phyloP scores from a whole-genome alignment of 1,140 invertebrate species.

The Drosophila melanogaster region DNA sequence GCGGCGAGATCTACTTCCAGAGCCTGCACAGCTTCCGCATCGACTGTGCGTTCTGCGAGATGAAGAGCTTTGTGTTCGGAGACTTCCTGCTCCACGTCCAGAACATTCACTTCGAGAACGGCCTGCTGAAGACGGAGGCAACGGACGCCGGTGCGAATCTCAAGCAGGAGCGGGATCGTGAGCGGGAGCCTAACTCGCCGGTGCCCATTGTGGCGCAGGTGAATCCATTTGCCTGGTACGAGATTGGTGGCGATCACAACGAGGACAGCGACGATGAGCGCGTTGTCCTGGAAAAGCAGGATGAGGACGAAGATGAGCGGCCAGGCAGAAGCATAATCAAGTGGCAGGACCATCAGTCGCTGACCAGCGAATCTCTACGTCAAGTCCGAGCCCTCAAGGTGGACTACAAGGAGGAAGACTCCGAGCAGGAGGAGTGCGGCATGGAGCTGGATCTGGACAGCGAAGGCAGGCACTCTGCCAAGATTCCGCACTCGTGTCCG shows the following conservation, averaged over 20 bases:
- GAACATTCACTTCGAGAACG: conserved; percentile 67
- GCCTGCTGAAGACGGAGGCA: conserved; percentile 62
- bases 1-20: conserved; percentile 78
- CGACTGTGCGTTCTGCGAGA: conserved; percentile 68
- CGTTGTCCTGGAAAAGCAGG: neutral
- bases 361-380: conserved; percentile 18
- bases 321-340: conserved; percentile 51
- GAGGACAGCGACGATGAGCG: conserved; percentile 35
- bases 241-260: conserved; percentile 31
- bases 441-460: conserved; percentile 16
- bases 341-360: conserved; percentile 18
- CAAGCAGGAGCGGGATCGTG: conserved; percentile 42
- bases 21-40: conserved; percentile 69
- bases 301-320: conserved; percentile 19
- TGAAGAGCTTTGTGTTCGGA: conserved; percentile 72
- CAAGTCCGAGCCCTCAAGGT: conserved; percentile 47
- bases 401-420: conserved; percentile 65
- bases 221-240: conserved; percentile 64
- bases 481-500: conserved; percentile 29
- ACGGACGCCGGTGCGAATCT: conserved; percentile 13
- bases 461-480: conserved; percentile 1
- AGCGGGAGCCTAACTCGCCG: conserved; percentile 9
- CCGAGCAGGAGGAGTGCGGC: conserved; percentile 21
- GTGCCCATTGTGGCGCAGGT: conserved; percentile 30
- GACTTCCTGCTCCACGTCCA: conserved; percentile 75